Conservation (phyloP, 1,140 invertebrate genomes). For the Agrypnia vestita region DNA sequence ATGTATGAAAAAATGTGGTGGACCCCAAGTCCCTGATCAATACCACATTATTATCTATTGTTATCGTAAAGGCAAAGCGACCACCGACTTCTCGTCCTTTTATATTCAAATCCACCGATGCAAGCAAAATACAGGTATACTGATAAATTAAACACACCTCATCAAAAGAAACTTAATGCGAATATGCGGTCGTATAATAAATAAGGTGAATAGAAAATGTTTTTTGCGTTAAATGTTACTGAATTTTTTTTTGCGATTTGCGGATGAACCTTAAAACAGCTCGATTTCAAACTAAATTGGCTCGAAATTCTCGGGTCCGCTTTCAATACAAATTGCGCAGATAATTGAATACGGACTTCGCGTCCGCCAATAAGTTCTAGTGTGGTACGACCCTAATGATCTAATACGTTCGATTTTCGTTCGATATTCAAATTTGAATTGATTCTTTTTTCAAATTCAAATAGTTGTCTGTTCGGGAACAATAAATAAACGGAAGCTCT, state of each 20-base stretch:
- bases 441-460: constrained; percentile 38
- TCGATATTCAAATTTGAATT: constrained; percentile 51
- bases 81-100: constrained; percentile 46
- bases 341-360: constrained; percentile 54
- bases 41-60: constrained; percentile 59
- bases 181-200: neutral
- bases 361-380: constrained; percentile 51
- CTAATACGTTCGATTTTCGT: constrained; percentile 50
- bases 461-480: constrained; percentile 33
- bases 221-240: neutral
- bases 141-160: neutral
- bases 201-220: neutral
- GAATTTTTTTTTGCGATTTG: neutral
- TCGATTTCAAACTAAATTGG: constrained; percentile 59
- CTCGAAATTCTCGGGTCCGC: constrained; percentile 43
- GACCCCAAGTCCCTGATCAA: constrained; percentile 52
- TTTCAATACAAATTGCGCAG: neutral
- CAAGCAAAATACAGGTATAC: neutral
- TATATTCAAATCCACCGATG: constrained; percentile 16
- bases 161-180: neutral
- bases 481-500: constrained; percentile 42
- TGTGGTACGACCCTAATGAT: constrained; percentile 43
- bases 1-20: neutral
- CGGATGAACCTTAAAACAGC: constrained; percentile 21
- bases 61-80: constrained; percentile 46